Evolutionary conservation across 2,888 invertebrate genomes (phyloP).

Genomic region (Marasmarcha lunaedactyla): DNA sequence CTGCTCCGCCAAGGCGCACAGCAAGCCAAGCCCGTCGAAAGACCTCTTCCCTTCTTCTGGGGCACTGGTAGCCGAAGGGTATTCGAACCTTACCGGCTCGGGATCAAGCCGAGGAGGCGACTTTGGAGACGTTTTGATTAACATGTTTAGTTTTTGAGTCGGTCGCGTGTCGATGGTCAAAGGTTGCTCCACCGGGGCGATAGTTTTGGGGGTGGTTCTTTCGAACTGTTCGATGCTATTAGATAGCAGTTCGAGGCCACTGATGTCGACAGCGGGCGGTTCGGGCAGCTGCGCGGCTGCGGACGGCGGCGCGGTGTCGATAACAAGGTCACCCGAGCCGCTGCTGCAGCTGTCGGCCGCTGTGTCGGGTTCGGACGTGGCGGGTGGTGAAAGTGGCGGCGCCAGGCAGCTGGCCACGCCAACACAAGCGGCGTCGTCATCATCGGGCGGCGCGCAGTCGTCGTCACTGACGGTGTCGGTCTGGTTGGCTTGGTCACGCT

Average conservation of each 20-base stretch:
- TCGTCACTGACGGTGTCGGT: constrained; percentile 82
- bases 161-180: constrained; percentile 52
- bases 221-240: constrained; percentile 88
- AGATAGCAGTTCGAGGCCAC: constrained; percentile 84
- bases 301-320: constrained; percentile 48
- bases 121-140: constrained; percentile 57
- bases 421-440: constrained; percentile 56
- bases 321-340: constrained; percentile 54
- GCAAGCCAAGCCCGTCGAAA: constrained; percentile 77
- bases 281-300: constrained; percentile 25
- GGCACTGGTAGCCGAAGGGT: constrained; percentile 27
- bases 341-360: constrained; percentile 51
- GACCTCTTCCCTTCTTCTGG: constrained; percentile 48
- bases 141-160: constrained; percentile 45
- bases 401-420: constrained; percentile 60
- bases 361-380: constrained; percentile 50
- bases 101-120: constrained; percentile 45
- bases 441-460: constrained; percentile 68
- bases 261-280: constrained; percentile 72
- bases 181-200: constrained; percentile 43
- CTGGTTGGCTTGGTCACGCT: constrained; percentile 83
- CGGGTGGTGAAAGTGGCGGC: no score
- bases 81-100: constrained; percentile 50
- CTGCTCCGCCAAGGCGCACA: constrained; percentile 88
- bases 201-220: constrained; percentile 51